Evolutionary conservation across 1,140 invertebrate species (phyloP).

Genomic region (Lysiphlebus fabarum): DNA sequence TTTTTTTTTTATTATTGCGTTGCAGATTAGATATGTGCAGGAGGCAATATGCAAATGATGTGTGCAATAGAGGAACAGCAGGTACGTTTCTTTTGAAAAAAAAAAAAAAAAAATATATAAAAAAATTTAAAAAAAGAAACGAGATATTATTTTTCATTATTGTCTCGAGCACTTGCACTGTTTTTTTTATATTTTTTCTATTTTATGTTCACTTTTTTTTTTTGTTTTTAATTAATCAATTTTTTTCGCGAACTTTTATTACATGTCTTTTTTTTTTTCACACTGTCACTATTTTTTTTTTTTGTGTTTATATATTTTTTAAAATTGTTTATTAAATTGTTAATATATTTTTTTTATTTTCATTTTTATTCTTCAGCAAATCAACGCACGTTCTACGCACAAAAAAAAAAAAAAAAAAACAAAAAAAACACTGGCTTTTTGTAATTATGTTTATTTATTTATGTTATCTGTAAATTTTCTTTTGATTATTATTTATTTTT

Average conservation of each 20-base stretch:
- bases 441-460: no score
- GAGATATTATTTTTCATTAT: conserved; percentile 9
- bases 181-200: no score
- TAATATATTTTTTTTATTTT: conserved; percentile 2
- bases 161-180: not conserved
- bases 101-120: conserved; percentile 17
- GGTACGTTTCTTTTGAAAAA: conserved; percentile 65
- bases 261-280: conserved; percentile 13
- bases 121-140: not conserved
- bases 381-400: no score
- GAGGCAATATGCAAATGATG: conserved; percentile 87
- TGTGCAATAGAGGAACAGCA: conserved; percentile 96
- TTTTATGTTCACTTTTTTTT: no score
- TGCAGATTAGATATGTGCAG: conserved; percentile 98
- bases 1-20: conserved; percentile 50
- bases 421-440: no score
- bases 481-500: no score
- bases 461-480: no score
- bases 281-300: conserved; percentile 4
- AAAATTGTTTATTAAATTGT: not conserved
- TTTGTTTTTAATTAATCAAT: no score
- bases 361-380: not conserved
- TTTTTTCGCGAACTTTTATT: not conserved
- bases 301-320: conserved; percentile 2
- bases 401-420: no score